Evolutionary conservation across 1,140 invertebrate species (phyloP).

Genomic region (Ephestia elutella): DNA sequence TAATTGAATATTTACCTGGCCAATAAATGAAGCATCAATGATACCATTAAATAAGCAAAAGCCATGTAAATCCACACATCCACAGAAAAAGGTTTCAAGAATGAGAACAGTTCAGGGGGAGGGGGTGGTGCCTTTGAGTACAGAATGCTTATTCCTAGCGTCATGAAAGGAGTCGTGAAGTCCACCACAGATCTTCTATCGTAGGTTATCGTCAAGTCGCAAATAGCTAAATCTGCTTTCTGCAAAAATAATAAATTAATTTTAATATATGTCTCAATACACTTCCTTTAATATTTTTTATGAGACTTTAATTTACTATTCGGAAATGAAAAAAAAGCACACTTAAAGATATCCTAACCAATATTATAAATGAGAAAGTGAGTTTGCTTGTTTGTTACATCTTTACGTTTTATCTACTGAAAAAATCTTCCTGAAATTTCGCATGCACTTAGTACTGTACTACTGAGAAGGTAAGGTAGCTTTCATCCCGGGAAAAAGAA

Average conservation of each 20-base stretch:
- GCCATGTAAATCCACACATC: constrained; percentile 96
- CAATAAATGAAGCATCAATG: constrained; percentile 87
- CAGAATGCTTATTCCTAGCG: constrained; percentile 89
- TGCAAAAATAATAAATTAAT: constrained; percentile 75
- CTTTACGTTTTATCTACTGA: too few species aligned
- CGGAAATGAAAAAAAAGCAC: too few species aligned
- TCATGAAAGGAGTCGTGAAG: constrained; percentile 95
- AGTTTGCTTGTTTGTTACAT: too few species aligned
- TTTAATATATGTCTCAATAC: too few species aligned
- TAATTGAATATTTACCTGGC: constrained; percentile 78
- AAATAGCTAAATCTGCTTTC: constrained; percentile 94
- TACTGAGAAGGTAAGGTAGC: too few species aligned
- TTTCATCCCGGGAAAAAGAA: too few species aligned
- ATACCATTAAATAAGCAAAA: constrained; percentile 90
- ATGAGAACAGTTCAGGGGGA: constrained; percentile 88
- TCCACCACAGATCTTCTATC: constrained; percentile 88
- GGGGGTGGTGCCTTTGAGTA: constrained; percentile 86
- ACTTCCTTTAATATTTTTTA: too few species aligned
- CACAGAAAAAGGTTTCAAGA: constrained; percentile 89
- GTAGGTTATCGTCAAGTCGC: constrained; percentile 94
- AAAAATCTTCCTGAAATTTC: too few species aligned
- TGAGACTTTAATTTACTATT: too few species aligned
- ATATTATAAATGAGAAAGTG: too few species aligned
- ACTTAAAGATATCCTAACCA: too few species aligned
- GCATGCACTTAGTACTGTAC: too few species aligned